These are phyloP conservation scores for Tinea semifulvella DNA, from an alignment of 2,888 invertebrate species.

Conservation along the genomic window DNA sequence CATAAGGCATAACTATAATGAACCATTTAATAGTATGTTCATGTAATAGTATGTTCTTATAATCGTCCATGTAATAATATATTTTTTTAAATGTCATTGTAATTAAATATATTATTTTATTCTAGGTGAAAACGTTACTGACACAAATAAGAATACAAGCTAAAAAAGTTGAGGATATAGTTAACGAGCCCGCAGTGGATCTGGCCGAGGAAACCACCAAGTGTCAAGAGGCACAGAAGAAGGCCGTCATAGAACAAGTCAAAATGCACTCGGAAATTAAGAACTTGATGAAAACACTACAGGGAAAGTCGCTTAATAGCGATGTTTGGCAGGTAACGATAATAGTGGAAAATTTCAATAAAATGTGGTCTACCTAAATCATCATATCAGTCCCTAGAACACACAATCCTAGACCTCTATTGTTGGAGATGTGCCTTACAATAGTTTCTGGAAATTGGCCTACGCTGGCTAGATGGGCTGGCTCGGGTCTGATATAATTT, in stretches of 20 bases:
- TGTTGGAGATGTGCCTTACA: too few relatives aligned
- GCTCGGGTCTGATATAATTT: too few relatives aligned
- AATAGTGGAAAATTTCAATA: neutral
- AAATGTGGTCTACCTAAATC: too few relatives aligned
- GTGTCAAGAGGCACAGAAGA: constrained; percentile 25
- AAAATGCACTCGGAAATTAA: constrained; percentile 31
- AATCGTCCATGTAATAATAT: too few relatives aligned
- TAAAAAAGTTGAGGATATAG: constrained; percentile 37
- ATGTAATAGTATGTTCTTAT: too few relatives aligned
- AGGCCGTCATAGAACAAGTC: constrained; percentile 36
- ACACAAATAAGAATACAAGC: constrained; percentile 41
- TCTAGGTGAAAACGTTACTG: constrained; percentile 37
- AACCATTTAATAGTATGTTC: too few relatives aligned
- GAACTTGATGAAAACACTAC: constrained; percentile 26
- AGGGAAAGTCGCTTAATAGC: constrained; percentile 29
- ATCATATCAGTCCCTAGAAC: too few relatives aligned
- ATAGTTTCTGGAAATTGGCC: too few relatives aligned
- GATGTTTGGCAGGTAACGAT: constrained; percentile 36
- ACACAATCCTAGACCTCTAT: too few relatives aligned
- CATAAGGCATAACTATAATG: too few relatives aligned
- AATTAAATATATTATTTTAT: neutral
- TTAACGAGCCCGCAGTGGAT: constrained; percentile 36
- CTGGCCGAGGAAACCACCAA: constrained; percentile 31
- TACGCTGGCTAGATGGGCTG: too few relatives aligned
- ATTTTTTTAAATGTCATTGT: too few relatives aligned